phyloP scores from a whole-genome alignment of 2,113 vertebrate species.

The Mormoops blainvillei region DNA sequence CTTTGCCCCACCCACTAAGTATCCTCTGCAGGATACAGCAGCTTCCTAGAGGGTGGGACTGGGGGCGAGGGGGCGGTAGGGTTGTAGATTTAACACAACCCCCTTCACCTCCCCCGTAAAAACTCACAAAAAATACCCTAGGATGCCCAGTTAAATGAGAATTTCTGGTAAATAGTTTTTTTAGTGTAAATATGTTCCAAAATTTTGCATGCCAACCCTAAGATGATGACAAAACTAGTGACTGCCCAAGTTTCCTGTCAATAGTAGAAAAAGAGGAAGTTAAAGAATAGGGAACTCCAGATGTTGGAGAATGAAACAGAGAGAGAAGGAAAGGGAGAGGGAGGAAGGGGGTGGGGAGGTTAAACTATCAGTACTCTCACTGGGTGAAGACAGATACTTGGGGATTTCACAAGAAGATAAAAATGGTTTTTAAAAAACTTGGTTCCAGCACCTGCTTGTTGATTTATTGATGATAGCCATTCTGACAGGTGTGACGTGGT shows the following conservation, averaged over 20 bases:
- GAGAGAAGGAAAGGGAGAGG: too few relatives aligned
- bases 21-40: not conserved
- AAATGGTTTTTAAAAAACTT: not conserved
- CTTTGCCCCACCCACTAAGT: not conserved
- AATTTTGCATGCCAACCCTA: not conserved
- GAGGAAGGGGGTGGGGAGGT: not conserved
- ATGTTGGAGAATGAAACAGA: not conserved
- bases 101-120: not conserved
- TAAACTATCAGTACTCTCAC: not conserved
- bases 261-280: not conserved
- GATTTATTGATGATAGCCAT: too few relatives aligned
- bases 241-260: not conserved
- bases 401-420: conserved; percentile 1
- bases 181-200: not conserved
- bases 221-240: not conserved
- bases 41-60: not conserved
- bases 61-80: not conserved
- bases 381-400: not conserved
- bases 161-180: not conserved
- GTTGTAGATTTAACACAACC: not conserved
- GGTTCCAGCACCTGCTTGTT: too few relatives aligned
- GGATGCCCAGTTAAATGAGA: not conserved
- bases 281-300: not conserved
- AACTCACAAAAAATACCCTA: not conserved
- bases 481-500: too few relatives aligned